Base-by-base conservation (phyloP, 2,888 invertebrate species). In the Polydrusus pterygomalis region DNA sequence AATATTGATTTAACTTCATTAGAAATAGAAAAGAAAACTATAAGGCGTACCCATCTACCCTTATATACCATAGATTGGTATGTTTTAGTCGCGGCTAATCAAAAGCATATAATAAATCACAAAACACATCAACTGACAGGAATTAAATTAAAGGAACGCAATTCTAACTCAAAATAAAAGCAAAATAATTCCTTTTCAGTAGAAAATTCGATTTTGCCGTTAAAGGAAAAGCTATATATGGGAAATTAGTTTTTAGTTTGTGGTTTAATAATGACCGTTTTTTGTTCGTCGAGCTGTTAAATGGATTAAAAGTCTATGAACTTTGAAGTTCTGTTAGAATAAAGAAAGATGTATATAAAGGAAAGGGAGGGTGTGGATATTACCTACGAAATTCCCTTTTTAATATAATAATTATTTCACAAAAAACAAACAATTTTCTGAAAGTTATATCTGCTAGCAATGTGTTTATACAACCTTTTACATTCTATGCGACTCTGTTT, bases 231-330 rank as follows among this genome's bases (percentile, higher is more conserved):
- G 62, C 38, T 60, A 60, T 68, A 74, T 68, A 68, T 67, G 67
- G 74, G 74, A 74, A 74, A 74, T 74, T 74, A 74, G 74, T 74
- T 68, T 74, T 74, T 74, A 74, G 74, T 74, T 68, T 74, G 34
- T 64, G 73, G 58, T 62, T 49, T 49, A 40, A 58, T 58, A 69
- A 69, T 69, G 15, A 45, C 18, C 0, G 30, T 71, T 68, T 65
- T 68, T 74, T 68, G 62, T 54, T 34, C 45, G 49, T 47, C 25
- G 30, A 54, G 62, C 49, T 64, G 38, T 71, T 71, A 51, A 71
- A 71, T 71, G 71, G 71, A 47, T 71, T 64, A 62, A 43, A 68
- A 68, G 68, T 74, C 74, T 68, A 74, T 74, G 74, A 74, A 74
- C 68, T 74, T 68, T 38, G 60, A 67, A 43, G 68, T 67, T 68